Percentiles rank a stretch among this genome's conserved stretches.
These are phyloP conservation scores for Mixornis gularis DNA, from an alignment of 2,113 vertebrate genomes.

Conservation along the genomic window DNA sequence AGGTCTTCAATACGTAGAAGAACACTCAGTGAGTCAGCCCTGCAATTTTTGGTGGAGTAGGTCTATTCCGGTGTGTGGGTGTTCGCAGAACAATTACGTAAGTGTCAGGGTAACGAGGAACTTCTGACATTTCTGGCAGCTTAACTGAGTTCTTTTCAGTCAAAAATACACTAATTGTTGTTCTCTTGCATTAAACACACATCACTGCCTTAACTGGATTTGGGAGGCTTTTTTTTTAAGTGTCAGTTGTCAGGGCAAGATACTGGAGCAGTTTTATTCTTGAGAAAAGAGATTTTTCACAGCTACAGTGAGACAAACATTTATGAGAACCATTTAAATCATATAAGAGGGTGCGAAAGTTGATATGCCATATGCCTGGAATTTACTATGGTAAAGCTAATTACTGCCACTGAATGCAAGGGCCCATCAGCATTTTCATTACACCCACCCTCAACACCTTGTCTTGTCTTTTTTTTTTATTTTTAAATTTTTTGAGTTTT, in stretches of 20 bases:
- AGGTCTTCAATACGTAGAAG: slow-evolving; percentile 60
- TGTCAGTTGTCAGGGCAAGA: slow-evolving; percentile 46
- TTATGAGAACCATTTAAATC: slow-evolving; percentile 33
- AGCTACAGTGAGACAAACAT: slow-evolving; percentile 19
- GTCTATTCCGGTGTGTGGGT: slow-evolving; percentile 74
- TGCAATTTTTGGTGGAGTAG: slow-evolving; percentile 71
- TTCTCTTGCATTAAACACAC: slow-evolving; percentile 65
- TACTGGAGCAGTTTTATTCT: slow-evolving; percentile 17
- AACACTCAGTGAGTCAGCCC: slow-evolving; percentile 67
- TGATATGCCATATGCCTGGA: slow-evolving; percentile 40
- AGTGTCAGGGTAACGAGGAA: slow-evolving; percentile 71
- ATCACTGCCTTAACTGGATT: slow-evolving; percentile 57
- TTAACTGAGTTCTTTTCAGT: slow-evolving; percentile 69
- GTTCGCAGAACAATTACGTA: slow-evolving; percentile 77
- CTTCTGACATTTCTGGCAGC: slow-evolving; percentile 76
- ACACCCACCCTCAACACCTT: slow-evolving; percentile 8
- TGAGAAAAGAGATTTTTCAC: slow-evolving; percentile 43
- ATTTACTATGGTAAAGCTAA: slow-evolving; percentile 48
- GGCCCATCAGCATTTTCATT: slow-evolving; percentile 15
- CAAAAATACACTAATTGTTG: slow-evolving; percentile 67
- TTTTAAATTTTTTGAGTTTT: neutral
- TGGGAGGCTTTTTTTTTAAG: slow-evolving; percentile 35
- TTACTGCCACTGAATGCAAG: slow-evolving; percentile 25
- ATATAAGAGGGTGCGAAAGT: neutral
- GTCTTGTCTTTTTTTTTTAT: neutral